phyloP scores from a whole-genome alignment of 2,113 vertebrate species.

The Ia io region DNA sequence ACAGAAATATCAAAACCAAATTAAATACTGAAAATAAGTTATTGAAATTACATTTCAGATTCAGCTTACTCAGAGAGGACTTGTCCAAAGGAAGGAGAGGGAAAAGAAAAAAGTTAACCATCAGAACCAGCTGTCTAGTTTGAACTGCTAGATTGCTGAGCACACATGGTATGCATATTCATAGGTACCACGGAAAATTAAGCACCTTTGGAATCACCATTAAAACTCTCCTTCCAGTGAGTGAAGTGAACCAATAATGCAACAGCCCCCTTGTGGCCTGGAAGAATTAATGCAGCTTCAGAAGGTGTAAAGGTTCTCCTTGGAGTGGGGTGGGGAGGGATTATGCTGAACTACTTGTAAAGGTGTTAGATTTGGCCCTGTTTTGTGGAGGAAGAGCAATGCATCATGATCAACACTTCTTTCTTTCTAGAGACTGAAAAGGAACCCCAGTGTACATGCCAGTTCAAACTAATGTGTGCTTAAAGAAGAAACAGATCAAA shows the following conservation, averaged over 20 bases:
- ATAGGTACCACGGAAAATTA: constrained; percentile 43
- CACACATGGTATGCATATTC: constrained; percentile 36
- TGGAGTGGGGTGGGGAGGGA: not conserved
- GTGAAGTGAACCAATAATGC: constrained; percentile 39
- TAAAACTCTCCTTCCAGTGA: constrained; percentile 37
- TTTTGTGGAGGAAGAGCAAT: not conserved
- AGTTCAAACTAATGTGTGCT: not conserved
- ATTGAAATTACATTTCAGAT: constrained; percentile 8
- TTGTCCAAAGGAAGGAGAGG: not conserved
- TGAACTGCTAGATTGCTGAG: constrained; percentile 58
- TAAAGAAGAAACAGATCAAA: constrained; percentile 55
- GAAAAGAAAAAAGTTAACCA: not conserved
- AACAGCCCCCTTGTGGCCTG: constrained; percentile 52
- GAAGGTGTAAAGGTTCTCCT: not conserved
- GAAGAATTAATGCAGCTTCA: constrained; percentile 58
- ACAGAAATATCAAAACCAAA: not conserved
- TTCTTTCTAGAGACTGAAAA: not conserved
- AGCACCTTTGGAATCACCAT: constrained; percentile 51
- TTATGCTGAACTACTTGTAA: not conserved
- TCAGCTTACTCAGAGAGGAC: not conserved
- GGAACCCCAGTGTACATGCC: not conserved
- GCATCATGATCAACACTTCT: not conserved
- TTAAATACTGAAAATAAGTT: constrained; percentile 6
- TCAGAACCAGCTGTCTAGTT: constrained; percentile 38
- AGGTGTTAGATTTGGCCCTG: not conserved